Evolutionary conservation across 2,888 invertebrate species (phyloP).

Genomic region (Agelastica alni): DNA sequence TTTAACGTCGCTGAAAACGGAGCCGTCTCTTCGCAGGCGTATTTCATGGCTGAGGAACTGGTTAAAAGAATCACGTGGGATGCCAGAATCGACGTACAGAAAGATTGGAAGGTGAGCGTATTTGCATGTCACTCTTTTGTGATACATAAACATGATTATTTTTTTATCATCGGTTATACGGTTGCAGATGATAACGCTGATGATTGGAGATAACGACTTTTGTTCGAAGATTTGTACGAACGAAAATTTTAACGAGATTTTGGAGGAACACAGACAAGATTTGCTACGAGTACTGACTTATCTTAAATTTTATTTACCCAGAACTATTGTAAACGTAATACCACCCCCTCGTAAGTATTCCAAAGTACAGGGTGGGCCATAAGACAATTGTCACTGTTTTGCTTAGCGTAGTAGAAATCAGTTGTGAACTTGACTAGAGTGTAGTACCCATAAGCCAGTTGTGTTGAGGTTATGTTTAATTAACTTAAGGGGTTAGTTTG

Average conservation of each 20-base stretch:
- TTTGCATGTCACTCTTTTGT: too few relatives aligned
- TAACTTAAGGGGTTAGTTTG: too few relatives aligned
- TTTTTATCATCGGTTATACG: too few relatives aligned
- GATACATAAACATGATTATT: too few relatives aligned
- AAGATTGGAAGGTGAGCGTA: slow-evolving; percentile 64
- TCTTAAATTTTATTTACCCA: slow-evolving; percentile 63
- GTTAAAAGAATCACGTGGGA: slow-evolving; percentile 61
- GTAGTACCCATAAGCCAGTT: too few relatives aligned
- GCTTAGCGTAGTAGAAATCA: too few relatives aligned
- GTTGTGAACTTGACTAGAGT: too few relatives aligned
- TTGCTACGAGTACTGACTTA: slow-evolving; percentile 59
- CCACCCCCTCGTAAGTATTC: slow-evolving; percentile 57
- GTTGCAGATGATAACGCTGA: slow-evolving; percentile 61
- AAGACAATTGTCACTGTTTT: too few relatives aligned
- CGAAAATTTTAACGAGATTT: slow-evolving; percentile 52
- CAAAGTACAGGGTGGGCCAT: too few relatives aligned
- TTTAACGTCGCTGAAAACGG: slow-evolving; percentile 66
- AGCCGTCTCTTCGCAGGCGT: slow-evolving; percentile 63
- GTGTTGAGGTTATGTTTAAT: too few relatives aligned
- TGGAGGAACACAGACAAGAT: slow-evolving; percentile 59
- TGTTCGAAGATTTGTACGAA: slow-evolving; percentile 62
- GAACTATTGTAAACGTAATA: slow-evolving; percentile 63
- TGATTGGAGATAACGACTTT: slow-evolving; percentile 68
- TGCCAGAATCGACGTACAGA: slow-evolving; percentile 59
- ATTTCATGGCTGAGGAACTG: slow-evolving; percentile 62